A percentile compares a stretch with the other conserved stretches of the same genome.
These are phyloP conservation scores for Acanthurus leucopareius DNA, from an alignment of 2,797 vertebrate genomes.

Conservation along the genomic window DNA sequence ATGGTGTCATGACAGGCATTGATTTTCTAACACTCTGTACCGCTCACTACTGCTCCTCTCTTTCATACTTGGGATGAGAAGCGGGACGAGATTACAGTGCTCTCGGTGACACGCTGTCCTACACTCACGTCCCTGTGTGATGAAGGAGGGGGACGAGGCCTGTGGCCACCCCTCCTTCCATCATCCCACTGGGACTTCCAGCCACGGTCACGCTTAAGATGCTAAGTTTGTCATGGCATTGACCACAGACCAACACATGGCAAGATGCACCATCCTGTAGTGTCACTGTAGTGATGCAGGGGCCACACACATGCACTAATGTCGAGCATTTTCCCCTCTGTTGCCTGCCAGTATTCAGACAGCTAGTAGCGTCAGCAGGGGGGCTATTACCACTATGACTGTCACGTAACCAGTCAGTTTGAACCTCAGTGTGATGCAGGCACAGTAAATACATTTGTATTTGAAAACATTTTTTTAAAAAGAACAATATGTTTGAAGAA, in stretches of 20 bases:
- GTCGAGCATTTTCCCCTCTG: not conserved
- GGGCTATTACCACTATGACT: conserved; percentile 11
- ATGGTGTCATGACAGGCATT: conserved; percentile 61
- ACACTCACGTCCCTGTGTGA: conserved; percentile 43
- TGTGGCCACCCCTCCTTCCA: conserved; percentile 8
- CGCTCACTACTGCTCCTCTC: conserved; percentile 45
- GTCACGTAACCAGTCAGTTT: conserved; percentile 18
- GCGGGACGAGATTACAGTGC: conserved; percentile 51
- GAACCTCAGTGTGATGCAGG: conserved; percentile 23
- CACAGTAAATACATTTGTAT: conserved; percentile 9
- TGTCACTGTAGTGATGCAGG: conserved; percentile 45
- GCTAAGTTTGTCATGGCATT: conserved; percentile 74
- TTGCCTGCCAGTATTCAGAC: not conserved
- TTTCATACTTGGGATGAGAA: conserved; percentile 43
- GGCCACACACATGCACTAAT: conserved; percentile 13
- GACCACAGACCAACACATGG: conserved; percentile 52
- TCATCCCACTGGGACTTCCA: conserved; percentile 66
- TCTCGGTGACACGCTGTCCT: conserved; percentile 60
- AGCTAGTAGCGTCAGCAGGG: conserved; percentile 23
- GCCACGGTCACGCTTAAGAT: conserved; percentile 81
- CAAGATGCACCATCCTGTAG: conserved; percentile 39
- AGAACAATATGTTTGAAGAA: conserved; percentile 1
- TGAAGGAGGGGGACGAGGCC: conserved; percentile 62
- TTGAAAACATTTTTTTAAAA: not conserved
- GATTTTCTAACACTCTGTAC: conserved; percentile 61